Evolutionary conservation across 2,888 invertebrate species (phyloP), one percentile per base, ranked within the genome.

Genomic region (Patella ulyssiponensis): DNA sequence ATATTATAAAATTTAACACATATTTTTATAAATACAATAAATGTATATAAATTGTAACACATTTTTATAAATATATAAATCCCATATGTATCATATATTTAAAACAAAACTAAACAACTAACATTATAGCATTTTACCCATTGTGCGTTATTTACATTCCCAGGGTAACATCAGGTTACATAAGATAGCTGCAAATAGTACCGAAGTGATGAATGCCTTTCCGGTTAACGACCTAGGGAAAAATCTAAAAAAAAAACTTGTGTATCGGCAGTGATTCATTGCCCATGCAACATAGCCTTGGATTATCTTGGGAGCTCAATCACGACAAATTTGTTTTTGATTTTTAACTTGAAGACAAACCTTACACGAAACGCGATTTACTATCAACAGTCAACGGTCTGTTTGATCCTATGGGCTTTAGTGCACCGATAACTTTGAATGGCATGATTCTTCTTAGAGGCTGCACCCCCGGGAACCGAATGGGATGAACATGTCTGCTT

Each of bases 401-500:
- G 5, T 77, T 27, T 27, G 77, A 77, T 44, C 77, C 77, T 14
- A 15, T 73, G 14, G 77, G 77, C 9, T 73, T 77, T 58, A 23
- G 58, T 2, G n/a, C 77, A 14, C 73, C 73, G 15, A 9, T 73
- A 17, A 64, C 69, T 33, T 44, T 73, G 20, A 51, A 17, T 15
- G 77, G 64, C 17, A 76, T 27, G 64, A 54, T 76, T 15, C 11
- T 76, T 20, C 27, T 73, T 15, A 33, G 69, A 73, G n/a, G 33
- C 64, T 9, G 44, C 23, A 33, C 44, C 44, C n/a, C 20, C n/a
- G 17, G 56, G 33, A 12, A 23, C 52, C 1, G 52, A 51, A 5
- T 77, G 77, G 77, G 77, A 77, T 69, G 77, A 77, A 54, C 77
- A 23, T 77, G 7, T 51, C 73, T 11, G 54, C 51, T 51, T 56